phyloP scores from a whole-genome alignment of 2,113 vertebrate species.

The Canis aureus region DNA sequence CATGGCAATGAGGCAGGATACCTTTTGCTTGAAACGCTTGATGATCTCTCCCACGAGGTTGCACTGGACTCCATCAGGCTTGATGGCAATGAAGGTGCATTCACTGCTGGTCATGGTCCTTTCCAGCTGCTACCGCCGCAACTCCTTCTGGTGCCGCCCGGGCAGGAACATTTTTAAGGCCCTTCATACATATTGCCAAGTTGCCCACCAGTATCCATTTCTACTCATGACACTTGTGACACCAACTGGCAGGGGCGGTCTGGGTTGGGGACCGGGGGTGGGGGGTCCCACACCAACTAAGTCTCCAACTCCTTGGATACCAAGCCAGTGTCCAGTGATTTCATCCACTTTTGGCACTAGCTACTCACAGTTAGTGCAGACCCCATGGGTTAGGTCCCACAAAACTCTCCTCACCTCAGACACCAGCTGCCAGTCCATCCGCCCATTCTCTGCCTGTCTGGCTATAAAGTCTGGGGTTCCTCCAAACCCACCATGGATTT shows the following conservation, averaged over 20 bases:
- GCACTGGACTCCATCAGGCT: no score
- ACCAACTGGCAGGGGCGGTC: neutral
- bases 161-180: neutral
- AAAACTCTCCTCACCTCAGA: neutral
- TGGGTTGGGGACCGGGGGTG: no score
- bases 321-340: neutral
- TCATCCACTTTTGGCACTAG: neutral
- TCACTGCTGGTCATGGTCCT: no score
- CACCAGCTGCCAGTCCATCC: fast-evolving
- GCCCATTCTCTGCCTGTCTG: neutral
- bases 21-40: no score
- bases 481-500: neutral
- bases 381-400: neutral
- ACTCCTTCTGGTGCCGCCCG: no score
- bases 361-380: neutral
- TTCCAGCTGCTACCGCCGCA: no score
- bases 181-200: neutral
- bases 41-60: no score
- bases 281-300: neutral
- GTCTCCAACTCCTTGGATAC: neutral
- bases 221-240: neutral
- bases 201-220: neutral
- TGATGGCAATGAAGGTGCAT: no score
- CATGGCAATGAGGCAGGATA: no score
- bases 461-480: neutral